Percentiles rank a stretch among this genome's conserved stretches.
Conservation (phyloP, 2,113 vertebrate genomes). For the Phalacrocorax pelagicus region DNA sequence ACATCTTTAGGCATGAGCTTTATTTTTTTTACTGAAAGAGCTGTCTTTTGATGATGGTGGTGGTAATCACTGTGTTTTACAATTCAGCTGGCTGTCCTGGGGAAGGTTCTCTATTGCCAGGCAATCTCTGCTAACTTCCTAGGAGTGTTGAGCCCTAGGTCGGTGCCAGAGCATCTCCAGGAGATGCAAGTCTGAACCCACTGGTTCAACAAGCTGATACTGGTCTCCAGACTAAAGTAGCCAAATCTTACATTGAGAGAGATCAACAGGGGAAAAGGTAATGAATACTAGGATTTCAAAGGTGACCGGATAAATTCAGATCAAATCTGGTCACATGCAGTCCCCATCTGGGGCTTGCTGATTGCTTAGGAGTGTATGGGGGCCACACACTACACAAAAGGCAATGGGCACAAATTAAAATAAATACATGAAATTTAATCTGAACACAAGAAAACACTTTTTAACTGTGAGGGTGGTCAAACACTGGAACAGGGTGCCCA, state of each 20-base stretch:
- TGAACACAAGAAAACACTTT: not conserved
- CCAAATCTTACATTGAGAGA: not conserved
- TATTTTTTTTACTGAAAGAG: not conserved
- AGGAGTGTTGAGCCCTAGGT: not conserved
- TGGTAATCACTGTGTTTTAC: not conserved
- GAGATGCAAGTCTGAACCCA: not conserved
- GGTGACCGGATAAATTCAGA: not conserved
- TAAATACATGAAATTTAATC: not conserved
- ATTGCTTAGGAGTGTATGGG: not conserved
- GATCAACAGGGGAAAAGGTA: not conserved
- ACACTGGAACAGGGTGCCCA: not conserved
- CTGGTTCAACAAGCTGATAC: not conserved
- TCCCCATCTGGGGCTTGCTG: not conserved
- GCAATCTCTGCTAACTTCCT: not conserved
- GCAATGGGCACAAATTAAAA: not conserved
- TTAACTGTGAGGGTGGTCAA: not conserved
- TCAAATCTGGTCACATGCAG: not conserved
- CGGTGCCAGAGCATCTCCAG: not conserved
- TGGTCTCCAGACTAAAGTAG: not conserved
- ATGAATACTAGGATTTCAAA: not conserved
- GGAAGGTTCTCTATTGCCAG: not conserved
- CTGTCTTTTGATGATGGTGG: not conserved
- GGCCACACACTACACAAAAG: not conserved
- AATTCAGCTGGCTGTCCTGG: not conserved
- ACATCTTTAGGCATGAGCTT: conserved; percentile 27